Percentiles rank a stretch among this genome's conserved stretches.
phyloP scores from a whole-genome alignment of 1,140 invertebrate species.

The Sitobion miscanthi region DNA sequence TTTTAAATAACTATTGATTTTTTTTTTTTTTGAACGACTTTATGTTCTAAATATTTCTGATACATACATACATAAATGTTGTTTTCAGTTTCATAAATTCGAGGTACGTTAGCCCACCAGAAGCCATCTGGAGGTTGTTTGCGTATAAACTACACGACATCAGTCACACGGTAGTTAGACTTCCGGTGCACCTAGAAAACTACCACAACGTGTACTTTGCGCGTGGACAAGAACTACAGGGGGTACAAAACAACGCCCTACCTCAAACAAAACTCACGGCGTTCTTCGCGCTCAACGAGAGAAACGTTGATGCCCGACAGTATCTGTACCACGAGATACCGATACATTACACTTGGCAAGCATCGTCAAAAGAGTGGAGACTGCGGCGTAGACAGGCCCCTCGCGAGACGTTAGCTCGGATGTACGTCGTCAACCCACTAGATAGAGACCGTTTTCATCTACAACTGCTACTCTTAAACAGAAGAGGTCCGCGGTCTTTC shows the following conservation, averaged over 20 bases:
- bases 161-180: conserved; percentile 61
- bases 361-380: too few species aligned
- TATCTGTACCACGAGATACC: conserved; percentile 15
- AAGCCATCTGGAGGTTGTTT: conserved; percentile 64
- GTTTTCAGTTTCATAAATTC: conserved; percentile 58
- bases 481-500: conserved; percentile 63
- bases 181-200: too few species aligned
- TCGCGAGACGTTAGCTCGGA: too few species aligned
- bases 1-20: too few species aligned
- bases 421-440: too few species aligned
- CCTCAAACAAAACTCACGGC: not conserved
- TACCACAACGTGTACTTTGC: conserved; percentile 19
- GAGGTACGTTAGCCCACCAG: conserved; percentile 63
- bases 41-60: too few species aligned
- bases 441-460: too few species aligned
- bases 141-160: conserved; percentile 61
- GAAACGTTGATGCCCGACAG: not conserved
- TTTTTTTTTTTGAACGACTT: too few species aligned
- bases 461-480: conserved; percentile 61
- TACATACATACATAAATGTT: too few species aligned
- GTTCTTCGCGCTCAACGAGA: not conserved
- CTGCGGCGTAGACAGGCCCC: too few species aligned
- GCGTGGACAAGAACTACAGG: not conserved
- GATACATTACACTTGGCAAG: not conserved
- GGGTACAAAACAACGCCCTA: not conserved